Base-by-base conservation (phyloP, 2,797 vertebrate genomes). In the Cossypha caffra region DNA sequence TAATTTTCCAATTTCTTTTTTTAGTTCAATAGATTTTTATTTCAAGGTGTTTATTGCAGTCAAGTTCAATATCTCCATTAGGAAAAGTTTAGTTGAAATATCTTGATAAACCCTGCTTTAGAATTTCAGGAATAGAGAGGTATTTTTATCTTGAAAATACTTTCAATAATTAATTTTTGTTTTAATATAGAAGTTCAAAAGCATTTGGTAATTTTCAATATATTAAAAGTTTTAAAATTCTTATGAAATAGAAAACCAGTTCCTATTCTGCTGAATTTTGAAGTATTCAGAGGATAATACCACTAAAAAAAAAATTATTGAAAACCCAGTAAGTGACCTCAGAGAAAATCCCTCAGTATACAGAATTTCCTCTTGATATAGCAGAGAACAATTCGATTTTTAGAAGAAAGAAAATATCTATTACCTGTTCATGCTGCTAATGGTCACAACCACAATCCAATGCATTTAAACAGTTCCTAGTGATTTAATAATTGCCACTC, bases 401-500 rank as follows among this genome's bases (percentile, higher is more conserved):
- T 85, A 73, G 81, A 89, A 79, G 43, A 88, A 95, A 91, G 62
- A 86, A 95, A 96, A 88, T 85, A 92, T 68, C 74, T 94, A 68
- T 82, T 95, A 81, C 84, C 33, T 92, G 75, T 89, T 95, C 72
- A 25, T 62, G 33, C 50, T 82, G 47, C 25, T 95, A 90, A 94
- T 91, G 68, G 90, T 87, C 81, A 87, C 72, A 86, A 93, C 86
- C 50, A 71, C 86, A 85, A 85, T 87, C 61, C 64, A 82, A 51
- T 55, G 42, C 51, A 74, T 95, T 92, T 85, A 89, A 91, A 80
- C 50, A 89, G 47, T 74, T 93, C 68, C 38, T 37, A 82, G 75
- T 93, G 81, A 94, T 91, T 89, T 86, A 91, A 92, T 93, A 96
- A 96, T 92, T 83, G 75, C 42, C 47, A 77, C 90, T 94, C 78